These are phyloP conservation scores for Triops cancriformis DNA, from an alignment of 1,140 invertebrate genomes.

Conservation along the genomic window DNA sequence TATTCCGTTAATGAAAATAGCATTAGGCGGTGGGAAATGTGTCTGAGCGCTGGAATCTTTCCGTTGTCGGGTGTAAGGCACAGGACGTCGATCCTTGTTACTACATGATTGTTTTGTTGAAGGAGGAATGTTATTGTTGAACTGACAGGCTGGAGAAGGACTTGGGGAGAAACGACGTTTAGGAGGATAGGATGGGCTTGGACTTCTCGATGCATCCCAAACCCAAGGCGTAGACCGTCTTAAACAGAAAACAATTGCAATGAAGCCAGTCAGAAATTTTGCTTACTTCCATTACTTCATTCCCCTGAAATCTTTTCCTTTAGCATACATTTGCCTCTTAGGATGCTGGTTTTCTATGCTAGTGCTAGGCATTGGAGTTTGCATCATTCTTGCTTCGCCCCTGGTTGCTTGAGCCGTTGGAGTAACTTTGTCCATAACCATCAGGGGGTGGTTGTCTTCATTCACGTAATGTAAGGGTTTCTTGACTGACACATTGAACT, in stretches of 20 bases:
- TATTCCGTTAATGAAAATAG: constrained; percentile 11
- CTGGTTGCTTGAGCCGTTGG: not conserved
- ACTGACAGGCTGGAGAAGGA: not conserved
- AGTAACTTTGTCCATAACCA: not conserved
- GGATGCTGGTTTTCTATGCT: not conserved
- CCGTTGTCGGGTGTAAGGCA: not conserved
- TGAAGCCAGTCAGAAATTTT: not conserved
- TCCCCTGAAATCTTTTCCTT: not conserved
- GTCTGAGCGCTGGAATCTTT: not conserved
- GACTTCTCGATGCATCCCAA: not conserved
- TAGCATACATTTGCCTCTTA: not conserved
- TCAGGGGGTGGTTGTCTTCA: not conserved
- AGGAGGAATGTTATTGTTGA: not conserved
- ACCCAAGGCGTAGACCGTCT: not conserved
- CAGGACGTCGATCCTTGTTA: not conserved
- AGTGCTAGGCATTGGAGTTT: not conserved
- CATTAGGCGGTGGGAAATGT: not conserved
- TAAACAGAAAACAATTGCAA: not conserved
- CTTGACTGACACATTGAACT: not conserved
- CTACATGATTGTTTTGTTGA: not conserved
- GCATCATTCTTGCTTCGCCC: not conserved
- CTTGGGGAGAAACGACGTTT: not conserved
- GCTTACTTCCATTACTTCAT: not conserved
- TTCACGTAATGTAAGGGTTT: not conserved
- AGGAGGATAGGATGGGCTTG: not conserved